Percentiles rank a stretch among this genome's conserved stretches.
Evolutionary conservation across 2,888 invertebrate genomes (phyloP).

Genomic region (Adelphocoris suturalis): DNA sequence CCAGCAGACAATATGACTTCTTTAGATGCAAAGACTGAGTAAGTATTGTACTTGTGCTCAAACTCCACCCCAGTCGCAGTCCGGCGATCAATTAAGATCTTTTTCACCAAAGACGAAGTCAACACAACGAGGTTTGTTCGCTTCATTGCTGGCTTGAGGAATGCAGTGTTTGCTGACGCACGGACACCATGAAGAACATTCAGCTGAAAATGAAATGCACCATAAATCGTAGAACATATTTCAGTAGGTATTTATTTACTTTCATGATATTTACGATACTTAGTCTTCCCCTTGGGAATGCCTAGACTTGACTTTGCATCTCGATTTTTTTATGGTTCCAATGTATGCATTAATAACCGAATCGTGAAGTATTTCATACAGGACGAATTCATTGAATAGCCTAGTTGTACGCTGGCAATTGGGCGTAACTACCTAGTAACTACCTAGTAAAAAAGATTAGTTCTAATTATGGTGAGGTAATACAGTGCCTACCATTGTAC

Average conservation of each 20-base stretch:
- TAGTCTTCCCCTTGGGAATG: too few species aligned
- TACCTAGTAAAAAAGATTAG: too few species aligned
- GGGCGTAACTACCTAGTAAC: too few species aligned
- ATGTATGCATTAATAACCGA: too few species aligned
- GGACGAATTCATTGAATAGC: too few species aligned
- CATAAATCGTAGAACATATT: not conserved
- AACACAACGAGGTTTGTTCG: slow-evolving; percentile 85
- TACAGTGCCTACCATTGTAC: too few species aligned
- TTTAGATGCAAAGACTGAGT: not conserved
- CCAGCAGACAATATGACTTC: slow-evolving; percentile 91
- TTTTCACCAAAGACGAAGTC: slow-evolving; percentile 82
- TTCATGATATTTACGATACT: too few species aligned
- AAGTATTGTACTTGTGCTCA: slow-evolving; percentile 3
- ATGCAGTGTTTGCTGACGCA: slow-evolving; percentile 81
- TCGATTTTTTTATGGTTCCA: too few species aligned
- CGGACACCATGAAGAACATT: slow-evolving; percentile 8
- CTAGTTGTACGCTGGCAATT: too few species aligned
- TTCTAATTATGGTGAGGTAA: too few species aligned
- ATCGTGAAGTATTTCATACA: too few species aligned
- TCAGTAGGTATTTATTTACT: not conserved
- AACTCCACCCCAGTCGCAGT: slow-evolving; percentile 42
- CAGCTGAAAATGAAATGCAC: not conserved
- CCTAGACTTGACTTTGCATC: too few species aligned
- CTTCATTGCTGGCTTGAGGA: slow-evolving; percentile 82
- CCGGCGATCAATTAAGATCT: slow-evolving; percentile 83